Conservation (phyloP, 1,140 invertebrate genomes). For the Neuroterus valhalla region DNA sequence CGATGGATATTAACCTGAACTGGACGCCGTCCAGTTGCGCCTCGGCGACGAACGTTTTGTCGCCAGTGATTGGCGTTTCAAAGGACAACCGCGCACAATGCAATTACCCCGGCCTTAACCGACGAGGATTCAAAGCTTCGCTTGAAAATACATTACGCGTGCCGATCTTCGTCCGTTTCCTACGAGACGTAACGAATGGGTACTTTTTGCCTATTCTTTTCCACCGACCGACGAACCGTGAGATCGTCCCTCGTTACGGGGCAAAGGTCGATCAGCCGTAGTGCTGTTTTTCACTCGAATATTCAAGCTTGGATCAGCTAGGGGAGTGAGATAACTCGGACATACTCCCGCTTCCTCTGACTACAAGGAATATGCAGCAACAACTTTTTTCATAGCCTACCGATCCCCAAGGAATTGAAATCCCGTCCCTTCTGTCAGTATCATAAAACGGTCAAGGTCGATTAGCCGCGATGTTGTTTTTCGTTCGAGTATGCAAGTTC, state of each 20-base stretch:
- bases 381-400: no score
- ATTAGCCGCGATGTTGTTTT: no score
- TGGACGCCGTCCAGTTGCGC: slow-evolving; percentile 43
- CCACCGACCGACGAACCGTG: slow-evolving; percentile 35
- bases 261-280: slow-evolving; percentile 16
- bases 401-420: no score
- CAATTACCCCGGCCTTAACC: slow-evolving; percentile 72
- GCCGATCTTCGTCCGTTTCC: slow-evolving; percentile 40
- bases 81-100: slow-evolving; percentile 74
- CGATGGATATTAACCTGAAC: slow-evolving; percentile 28
- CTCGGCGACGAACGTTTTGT: slow-evolving; percentile 73
- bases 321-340: no score
- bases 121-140: slow-evolving; percentile 59
- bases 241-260: slow-evolving; percentile 46
- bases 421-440: no score
- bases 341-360: no score
- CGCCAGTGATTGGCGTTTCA: slow-evolving; percentile 74
- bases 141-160: slow-evolving; percentile 55
- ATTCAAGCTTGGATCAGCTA: not conserved
- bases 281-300: not conserved
- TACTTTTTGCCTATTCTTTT: slow-evolving; percentile 32
- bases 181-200: slow-evolving; percentile 40
- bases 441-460: no score
- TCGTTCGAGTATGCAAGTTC: no score
- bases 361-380: no score